Conservation (phyloP, 1,140 invertebrate species). For the Pissodes strobi region DNA sequence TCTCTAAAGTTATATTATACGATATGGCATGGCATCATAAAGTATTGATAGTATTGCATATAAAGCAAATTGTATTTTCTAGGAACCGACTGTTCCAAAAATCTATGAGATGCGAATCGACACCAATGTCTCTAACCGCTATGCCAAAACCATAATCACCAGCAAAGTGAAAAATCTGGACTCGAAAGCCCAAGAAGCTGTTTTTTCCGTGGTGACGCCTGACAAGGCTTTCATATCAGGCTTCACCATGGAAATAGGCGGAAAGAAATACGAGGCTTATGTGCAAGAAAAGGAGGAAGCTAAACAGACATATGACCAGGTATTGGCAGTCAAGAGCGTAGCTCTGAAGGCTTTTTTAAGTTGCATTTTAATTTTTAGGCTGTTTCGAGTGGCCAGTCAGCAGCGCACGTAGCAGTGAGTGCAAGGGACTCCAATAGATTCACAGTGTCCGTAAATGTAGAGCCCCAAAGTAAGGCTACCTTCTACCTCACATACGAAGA, state of each 20-base stretch:
- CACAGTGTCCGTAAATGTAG: constrained; percentile 66
- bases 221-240: constrained; percentile 69
- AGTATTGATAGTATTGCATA: background rate
- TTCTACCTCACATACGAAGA: constrained; percentile 72
- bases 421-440: constrained; percentile 70
- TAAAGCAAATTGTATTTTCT: background rate
- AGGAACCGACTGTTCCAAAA: constrained; percentile 36
- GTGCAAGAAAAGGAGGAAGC: constrained; percentile 69
- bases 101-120: constrained; percentile 61
- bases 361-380: constrained; percentile 55
- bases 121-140: constrained; percentile 63
- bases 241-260: constrained; percentile 65
- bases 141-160: constrained; percentile 63
- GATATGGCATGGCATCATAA: background rate
- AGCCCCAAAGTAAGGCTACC: constrained; percentile 60
- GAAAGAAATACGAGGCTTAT: constrained; percentile 61
- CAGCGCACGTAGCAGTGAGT: constrained; percentile 63
- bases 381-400: constrained; percentile 62
- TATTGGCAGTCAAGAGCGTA: too few species aligned
- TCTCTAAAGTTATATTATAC: background rate
- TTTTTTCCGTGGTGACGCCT: constrained; percentile 65
- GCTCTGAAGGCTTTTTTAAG: background rate
- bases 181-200: constrained; percentile 62
- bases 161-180: constrained; percentile 64
- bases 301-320: constrained; percentile 65